A percentile compares a stretch with the other conserved stretches of the same genome.
phyloP scores from a whole-genome alignment of 2,797 vertebrate species.

The Coregonus suidteri region DNA sequence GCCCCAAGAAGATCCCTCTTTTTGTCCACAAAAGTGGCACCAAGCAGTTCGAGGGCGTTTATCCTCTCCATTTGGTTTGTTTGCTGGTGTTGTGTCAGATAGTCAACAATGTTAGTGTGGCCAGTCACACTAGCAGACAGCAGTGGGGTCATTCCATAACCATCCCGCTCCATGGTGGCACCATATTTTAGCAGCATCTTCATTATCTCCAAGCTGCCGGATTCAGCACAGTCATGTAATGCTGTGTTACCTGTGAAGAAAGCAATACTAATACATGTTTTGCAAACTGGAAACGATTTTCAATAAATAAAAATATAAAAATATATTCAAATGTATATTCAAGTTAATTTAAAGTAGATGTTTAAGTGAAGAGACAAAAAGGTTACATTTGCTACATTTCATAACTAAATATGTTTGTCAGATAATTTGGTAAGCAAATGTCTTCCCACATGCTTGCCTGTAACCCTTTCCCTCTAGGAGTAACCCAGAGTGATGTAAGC shows the following conservation, averaged over 20 bases:
- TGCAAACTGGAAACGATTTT: neutral
- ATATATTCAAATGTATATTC: neutral
- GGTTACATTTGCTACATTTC: neutral
- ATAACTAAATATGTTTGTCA: neutral
- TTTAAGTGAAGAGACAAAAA: neutral
- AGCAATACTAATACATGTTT: neutral
- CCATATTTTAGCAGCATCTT: constrained; percentile 95
- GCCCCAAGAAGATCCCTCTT: constrained; percentile 96
- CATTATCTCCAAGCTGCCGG: constrained; percentile 98
- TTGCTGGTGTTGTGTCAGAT: constrained; percentile 89
- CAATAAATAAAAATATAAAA: no score
- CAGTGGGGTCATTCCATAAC: constrained; percentile 97
- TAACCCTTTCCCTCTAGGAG: neutral
- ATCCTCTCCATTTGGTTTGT: constrained; percentile 89
- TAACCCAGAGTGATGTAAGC: neutral
- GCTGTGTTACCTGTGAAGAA: constrained; percentile 88
- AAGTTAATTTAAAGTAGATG: neutral
- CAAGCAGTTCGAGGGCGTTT: constrained; percentile 92
- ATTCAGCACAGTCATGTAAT: constrained; percentile 96
- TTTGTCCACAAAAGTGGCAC: constrained; percentile 97
- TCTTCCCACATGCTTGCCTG: neutral
- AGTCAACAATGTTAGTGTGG: constrained; percentile 98
- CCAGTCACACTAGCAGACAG: constrained; percentile 97
- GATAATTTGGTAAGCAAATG: no score
- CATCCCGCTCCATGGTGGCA: constrained; percentile 96